Conservation (phyloP, 2,113 vertebrate species). For the Melanerpes formicivorus region DNA sequence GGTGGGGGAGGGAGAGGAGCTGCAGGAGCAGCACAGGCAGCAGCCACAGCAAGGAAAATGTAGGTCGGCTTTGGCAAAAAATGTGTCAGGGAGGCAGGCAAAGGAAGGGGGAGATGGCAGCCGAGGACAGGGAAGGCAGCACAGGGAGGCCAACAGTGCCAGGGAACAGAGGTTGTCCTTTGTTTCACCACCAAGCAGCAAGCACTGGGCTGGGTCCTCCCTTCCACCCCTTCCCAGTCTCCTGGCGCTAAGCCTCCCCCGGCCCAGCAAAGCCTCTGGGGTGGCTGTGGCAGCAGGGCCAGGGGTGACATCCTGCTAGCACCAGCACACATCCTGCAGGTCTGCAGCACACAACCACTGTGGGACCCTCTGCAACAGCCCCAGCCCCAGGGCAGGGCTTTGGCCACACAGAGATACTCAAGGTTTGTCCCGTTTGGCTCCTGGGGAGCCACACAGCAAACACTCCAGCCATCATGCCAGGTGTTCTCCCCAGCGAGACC, state of each 20-base stretch:
- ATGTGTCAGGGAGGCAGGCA: conserved; percentile 27
- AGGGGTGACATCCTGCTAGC: background rate
- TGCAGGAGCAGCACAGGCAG: background rate
- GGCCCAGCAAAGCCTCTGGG: background rate
- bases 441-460: background rate
- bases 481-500: background rate
- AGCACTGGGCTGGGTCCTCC: background rate
- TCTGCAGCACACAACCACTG: rapidly evolving
- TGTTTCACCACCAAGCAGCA: background rate
- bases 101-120: background rate
- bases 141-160: rapidly evolving
- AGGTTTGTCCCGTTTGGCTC: background rate
- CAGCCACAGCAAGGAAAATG: background rate
- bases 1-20: conserved; percentile 54
- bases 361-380: background rate
- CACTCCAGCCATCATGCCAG: rapidly evolving
- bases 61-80: conserved; percentile 46
- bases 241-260: background rate
- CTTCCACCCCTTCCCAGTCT: background rate
- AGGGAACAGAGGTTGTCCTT: background rate
- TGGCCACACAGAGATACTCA: background rate
- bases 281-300: background rate
- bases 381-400: background rate
- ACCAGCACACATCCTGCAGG: background rate
- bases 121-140: background rate